phyloP scores from a whole-genome alignment of 2,797 vertebrate genomes.

The Scolopax bukidnonensis region DNA sequence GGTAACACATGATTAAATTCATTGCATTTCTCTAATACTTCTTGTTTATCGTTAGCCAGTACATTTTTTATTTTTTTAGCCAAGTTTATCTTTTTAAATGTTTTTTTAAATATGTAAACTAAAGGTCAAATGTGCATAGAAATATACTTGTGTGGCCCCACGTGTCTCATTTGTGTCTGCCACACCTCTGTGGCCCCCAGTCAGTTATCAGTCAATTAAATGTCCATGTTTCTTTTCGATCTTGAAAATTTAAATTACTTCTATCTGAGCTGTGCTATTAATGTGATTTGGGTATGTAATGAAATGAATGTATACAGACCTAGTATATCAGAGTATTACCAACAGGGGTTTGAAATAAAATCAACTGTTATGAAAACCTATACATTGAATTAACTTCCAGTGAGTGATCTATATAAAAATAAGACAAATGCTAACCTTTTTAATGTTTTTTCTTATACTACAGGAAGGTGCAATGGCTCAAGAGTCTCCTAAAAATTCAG shows the following conservation, averaged over 20 bases:
- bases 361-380: neutral
- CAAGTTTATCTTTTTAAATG: neutral
- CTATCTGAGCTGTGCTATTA: neutral
- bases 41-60: neutral
- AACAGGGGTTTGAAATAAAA: neutral
- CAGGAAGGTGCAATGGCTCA: conserved; percentile 88
- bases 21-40: neutral
- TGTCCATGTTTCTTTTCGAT: neutral
- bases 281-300: neutral
- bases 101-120: neutral
- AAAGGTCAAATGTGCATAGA: neutral
- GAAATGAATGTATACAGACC: neutral
- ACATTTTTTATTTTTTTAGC: neutral
- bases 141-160: neutral
- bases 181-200: accelerated
- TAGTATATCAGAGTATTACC: neutral
- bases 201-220: neutral
- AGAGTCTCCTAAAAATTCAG: conserved; percentile 89
- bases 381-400: neutral
- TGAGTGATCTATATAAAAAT: too few relatives aligned
- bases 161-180: neutral
- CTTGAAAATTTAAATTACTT: neutral
- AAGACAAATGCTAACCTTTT: neutral
- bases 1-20: neutral
- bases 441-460: conserved; percentile 13